These are phyloP conservation scores for Pinctada fucata DNA, from an alignment of 2,888 invertebrate genomes.

Conservation along the genomic window DNA sequence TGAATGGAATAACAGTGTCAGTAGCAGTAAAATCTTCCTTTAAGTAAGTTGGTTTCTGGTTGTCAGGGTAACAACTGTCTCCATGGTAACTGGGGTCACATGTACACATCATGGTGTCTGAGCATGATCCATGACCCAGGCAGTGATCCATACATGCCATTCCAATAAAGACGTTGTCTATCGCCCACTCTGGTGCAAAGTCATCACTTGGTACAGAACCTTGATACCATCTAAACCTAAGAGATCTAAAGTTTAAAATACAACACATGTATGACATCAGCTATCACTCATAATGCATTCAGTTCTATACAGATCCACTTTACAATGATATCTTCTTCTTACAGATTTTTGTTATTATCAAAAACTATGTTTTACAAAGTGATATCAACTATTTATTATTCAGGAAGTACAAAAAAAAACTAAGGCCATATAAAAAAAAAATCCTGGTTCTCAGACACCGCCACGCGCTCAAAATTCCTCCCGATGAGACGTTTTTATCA, in stretches of 20 bases:
- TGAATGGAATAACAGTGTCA: conserved; percentile 34
- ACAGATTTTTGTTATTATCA: background rate
- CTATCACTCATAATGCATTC: too few species aligned
- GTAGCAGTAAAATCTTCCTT: conserved; percentile 72
- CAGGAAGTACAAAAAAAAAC: too few species aligned
- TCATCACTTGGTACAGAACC: conserved; percentile 70
- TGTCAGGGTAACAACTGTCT: conserved; percentile 59
- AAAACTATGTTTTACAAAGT: background rate
- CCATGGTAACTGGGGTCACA: conserved; percentile 73
- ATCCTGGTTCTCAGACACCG: too few species aligned
- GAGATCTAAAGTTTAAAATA: conserved; percentile 56
- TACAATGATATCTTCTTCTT: background rate
- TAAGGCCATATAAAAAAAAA: background rate
- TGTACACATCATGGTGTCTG: conserved; percentile 68
- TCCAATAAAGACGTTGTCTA: conserved; percentile 77
- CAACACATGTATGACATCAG: background rate
- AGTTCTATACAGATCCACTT: too few species aligned
- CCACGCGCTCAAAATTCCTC: too few species aligned
- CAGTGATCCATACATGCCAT: conserved; percentile 76
- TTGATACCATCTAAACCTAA: conserved; percentile 77
- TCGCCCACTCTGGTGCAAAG: conserved; percentile 75
- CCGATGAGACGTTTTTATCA: too few species aligned
- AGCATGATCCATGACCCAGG: conserved; percentile 75
- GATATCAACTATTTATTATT: too few species aligned
- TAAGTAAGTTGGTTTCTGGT: conserved; percentile 64